Percentiles rank a stretch among this genome's conserved stretches.
These are phyloP conservation scores for Theristicus caerulescens DNA, from an alignment of 2,113 vertebrate genomes.

Conservation along the genomic window DNA sequence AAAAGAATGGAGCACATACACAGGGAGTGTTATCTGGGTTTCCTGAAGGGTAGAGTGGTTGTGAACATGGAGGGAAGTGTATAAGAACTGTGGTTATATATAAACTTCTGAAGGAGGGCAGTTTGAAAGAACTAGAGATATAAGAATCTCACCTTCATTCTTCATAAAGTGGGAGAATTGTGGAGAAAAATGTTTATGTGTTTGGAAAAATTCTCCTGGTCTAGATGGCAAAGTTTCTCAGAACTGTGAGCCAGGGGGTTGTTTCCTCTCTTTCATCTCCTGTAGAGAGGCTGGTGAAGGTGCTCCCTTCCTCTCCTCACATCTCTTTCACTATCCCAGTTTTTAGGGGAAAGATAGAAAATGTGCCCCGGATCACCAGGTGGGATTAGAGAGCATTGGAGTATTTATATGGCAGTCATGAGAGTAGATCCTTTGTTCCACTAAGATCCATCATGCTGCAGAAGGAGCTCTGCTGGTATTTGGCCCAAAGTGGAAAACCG, in stretches of 20 bases:
- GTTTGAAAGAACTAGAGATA: background rate
- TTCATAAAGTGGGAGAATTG: background rate
- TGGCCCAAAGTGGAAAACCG: background rate
- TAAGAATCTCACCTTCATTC: background rate
- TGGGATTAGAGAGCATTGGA: background rate
- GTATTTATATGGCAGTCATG: background rate
- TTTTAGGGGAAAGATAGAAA: background rate
- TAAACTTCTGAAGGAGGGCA: background rate
- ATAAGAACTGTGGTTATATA: background rate
- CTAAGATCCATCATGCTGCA: background rate
- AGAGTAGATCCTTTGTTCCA: background rate
- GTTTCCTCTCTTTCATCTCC: background rate
- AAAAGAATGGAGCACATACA: background rate
- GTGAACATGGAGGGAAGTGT: background rate
- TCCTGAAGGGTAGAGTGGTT: background rate
- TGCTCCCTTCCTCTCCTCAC: background rate
- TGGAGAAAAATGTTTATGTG: too few relatives aligned
- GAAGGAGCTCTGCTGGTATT: background rate
- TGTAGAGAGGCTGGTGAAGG: background rate
- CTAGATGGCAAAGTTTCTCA: background rate
- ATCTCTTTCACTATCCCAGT: background rate
- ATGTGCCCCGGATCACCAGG: background rate
- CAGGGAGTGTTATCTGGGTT: rapidly evolving
- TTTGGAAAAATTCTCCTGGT: background rate
- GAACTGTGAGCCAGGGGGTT: background rate